Conservation (phyloP, 2,888 invertebrate species). For the Allolobophora icterica region DNA sequence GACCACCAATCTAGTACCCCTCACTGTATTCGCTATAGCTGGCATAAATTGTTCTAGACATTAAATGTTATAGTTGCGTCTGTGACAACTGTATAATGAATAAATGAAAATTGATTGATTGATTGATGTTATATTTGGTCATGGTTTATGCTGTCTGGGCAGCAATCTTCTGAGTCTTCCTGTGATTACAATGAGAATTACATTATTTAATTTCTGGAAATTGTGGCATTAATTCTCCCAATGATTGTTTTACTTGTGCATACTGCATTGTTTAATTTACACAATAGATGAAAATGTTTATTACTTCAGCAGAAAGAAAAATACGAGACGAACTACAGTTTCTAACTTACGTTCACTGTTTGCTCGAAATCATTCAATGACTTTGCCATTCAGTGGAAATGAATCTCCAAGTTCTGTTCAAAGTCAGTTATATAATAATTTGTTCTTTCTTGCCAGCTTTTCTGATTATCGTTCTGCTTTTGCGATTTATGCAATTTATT, state of each 20-base stretch:
- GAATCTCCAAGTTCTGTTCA: background rate
- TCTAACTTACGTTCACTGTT: background rate
- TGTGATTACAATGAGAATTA: background rate
- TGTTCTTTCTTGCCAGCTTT: too few relatives aligned
- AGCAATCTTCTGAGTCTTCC: too few relatives aligned
- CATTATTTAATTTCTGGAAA: background rate
- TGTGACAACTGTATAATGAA: too few relatives aligned
- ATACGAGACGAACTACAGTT: background rate
- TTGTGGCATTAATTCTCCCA: background rate
- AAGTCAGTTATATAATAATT: background rate
- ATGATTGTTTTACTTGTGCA: background rate
- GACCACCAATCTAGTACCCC: too few relatives aligned
- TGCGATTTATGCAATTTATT: too few relatives aligned
- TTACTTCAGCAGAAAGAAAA: constrained; percentile 17
- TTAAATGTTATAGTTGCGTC: too few relatives aligned
- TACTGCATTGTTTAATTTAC: background rate
- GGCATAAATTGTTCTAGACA: too few relatives aligned
- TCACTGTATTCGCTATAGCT: too few relatives aligned
- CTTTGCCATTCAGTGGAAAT: constrained; percentile 10
- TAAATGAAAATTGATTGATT: too few relatives aligned
- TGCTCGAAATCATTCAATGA: constrained; percentile 24
- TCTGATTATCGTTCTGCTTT: too few relatives aligned
- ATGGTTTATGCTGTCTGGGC: too few relatives aligned
- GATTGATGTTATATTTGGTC: too few relatives aligned
- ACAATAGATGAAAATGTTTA: background rate